Evolutionary conservation across 2,113 vertebrate genomes (phyloP), one percentile per base, ranked within the genome.

Genomic region (Origma solitaria): DNA sequence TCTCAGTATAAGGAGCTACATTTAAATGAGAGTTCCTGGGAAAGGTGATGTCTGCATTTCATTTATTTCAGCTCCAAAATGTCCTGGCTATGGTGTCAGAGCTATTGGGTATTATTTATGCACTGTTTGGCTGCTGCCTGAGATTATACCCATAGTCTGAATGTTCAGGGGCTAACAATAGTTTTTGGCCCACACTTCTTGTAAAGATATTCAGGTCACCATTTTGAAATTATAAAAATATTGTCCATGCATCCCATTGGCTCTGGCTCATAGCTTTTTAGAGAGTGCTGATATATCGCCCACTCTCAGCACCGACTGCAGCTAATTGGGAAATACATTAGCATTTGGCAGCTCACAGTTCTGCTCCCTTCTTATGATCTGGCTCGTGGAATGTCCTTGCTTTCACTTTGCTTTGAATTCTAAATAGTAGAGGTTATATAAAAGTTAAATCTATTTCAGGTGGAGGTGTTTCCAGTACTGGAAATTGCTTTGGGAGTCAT

Each of bases 341-440:
- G 70, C 71, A 40, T 85, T 92, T 91, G 84, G 82, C 93, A 95
- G 51, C 50, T 94, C 19, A 18, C 76, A 85, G 61, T 42, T 88
- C 75, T 62, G 84, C 54, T 88, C 24, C 10, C 28, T 69, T 70
- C 68, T 24, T 66, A 9, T 81, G 66, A 69, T 82, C 78, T 92
- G 87, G 62, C 85, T 93, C 15, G 1, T 70, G 58, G 37, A 54
- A 77, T 11, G 79, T 76, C 93, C 85, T 96, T 91, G 84, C 85
- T 77, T 91, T 95, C 89, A 62, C 70, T 92, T 94, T 85, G 53
- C 50, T 92, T 88, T 88, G 51, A 92, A 64, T 86, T 72, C 69
- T 66, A 80, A 54, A 58, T 56, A 80, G 66, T 38, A 31, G 88
- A 95, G 88, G 88, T 90, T 69, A 88, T 86, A 83, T 83, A 72